Conservation (phyloP, 2,888 invertebrate species). For the Ennomos fuscantarius region DNA sequence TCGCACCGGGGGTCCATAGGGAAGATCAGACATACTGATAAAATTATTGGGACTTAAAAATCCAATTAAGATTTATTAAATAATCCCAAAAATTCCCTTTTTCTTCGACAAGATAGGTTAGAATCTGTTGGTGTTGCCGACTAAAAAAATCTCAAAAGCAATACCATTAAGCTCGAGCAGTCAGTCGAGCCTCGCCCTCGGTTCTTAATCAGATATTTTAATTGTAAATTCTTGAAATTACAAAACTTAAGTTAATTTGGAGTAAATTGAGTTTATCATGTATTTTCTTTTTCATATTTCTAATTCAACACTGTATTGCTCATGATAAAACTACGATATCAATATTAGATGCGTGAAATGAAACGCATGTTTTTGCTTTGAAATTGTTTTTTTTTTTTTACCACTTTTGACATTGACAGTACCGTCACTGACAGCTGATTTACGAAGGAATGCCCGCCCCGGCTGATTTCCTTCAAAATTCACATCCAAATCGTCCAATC, state of each 20-base stretch:
- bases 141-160: not conserved
- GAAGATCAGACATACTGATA: slow-evolving; percentile 73
- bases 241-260: no score
- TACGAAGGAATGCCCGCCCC: slow-evolving; percentile 26
- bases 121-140: slow-evolving; percentile 37
- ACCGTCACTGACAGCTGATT: slow-evolving; percentile 18
- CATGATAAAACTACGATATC: no score
- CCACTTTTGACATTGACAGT: slow-evolving; percentile 19
- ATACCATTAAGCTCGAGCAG: no score
- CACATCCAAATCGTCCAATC: slow-evolving; percentile 44
- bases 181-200: no score
- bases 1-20: slow-evolving; percentile 88
- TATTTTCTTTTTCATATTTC: no score
- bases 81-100: slow-evolving; percentile 50
- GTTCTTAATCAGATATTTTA: no score
- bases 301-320: no score
- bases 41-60: slow-evolving; percentile 45
- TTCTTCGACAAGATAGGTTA: slow-evolving; percentile 50
- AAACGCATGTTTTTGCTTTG: slow-evolving; percentile 9
- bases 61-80: slow-evolving; percentile 60
- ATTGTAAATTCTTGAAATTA: not conserved
- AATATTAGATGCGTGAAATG: slow-evolving; percentile 11
- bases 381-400: slow-evolving; percentile 18
- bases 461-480: slow-evolving; percentile 48
- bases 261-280: no score